These are phyloP conservation scores for Chesias legatella DNA, from an alignment of 2,888 invertebrate species.

Conservation along the genomic window DNA sequence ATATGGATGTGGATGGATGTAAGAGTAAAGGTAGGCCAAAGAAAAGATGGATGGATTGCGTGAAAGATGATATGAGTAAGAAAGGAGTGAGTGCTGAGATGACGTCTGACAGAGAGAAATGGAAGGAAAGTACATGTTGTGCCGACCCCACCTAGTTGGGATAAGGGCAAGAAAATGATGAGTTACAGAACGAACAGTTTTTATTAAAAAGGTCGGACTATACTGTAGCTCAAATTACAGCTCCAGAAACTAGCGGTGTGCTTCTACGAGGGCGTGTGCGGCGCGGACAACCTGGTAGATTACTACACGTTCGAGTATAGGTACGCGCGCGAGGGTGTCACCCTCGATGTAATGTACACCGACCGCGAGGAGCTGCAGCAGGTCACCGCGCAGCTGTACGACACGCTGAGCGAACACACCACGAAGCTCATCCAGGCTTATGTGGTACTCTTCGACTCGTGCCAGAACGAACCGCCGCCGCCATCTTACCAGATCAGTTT, in stretches of 20 bases:
- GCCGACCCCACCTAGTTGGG: too few relatives aligned
- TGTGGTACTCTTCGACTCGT: conserved; percentile 43
- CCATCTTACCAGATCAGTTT: conserved; percentile 52
- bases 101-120: too few relatives aligned
- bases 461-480: conserved; percentile 35
- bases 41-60: too few relatives aligned
- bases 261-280: conserved; percentile 58
- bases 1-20: too few relatives aligned
- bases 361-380: conserved; percentile 28
- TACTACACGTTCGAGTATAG: conserved; percentile 60
- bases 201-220: too few relatives aligned
- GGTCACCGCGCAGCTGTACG: conserved; percentile 40
- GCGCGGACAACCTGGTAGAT: conserved; percentile 54
- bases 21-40: too few relatives aligned
- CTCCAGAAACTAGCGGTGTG: conserved; percentile 60
- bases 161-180: too few relatives aligned
- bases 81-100: too few relatives aligned
- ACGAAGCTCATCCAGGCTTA: conserved; percentile 44
- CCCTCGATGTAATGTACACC: conserved; percentile 47
- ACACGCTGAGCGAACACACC: conserved; percentile 46
- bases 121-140: too few relatives aligned
- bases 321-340: conserved; percentile 47
- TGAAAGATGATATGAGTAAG: too few relatives aligned
- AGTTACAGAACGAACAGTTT: too few relatives aligned
- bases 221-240: too few relatives aligned